Evolutionary conservation across 2,888 invertebrate genomes (phyloP).

Genomic region (Rotaria macrura): DNA sequence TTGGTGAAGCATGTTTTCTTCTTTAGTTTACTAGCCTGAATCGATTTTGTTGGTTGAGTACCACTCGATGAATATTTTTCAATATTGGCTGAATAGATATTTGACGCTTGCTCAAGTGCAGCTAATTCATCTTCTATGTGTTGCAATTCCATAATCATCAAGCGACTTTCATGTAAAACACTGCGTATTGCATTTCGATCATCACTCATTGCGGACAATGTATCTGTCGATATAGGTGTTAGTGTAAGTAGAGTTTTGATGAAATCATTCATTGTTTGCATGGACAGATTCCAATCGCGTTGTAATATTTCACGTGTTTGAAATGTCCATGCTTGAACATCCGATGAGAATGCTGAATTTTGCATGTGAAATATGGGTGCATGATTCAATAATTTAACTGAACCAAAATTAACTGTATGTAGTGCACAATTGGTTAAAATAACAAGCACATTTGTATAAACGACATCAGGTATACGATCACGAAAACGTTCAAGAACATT

Average conservation of each 20-base stretch:
- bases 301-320: neutral
- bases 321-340: neutral
- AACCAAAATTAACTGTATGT: conserved; percentile 22
- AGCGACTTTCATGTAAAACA: neutral
- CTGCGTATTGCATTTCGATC: neutral
- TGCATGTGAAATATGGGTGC: conserved; percentile 12
- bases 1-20: too few species aligned
- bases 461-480: conserved; percentile 4
- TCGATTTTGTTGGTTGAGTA: neutral
- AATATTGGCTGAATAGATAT: neutral
- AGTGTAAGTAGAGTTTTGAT: neutral
- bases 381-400: neutral
- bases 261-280: conserved; percentile 12
- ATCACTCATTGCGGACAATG: neutral
- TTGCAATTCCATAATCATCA: conserved; percentile 19
- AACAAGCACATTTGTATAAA: neutral
- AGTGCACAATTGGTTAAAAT: neutral
- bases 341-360: conserved; percentile 4
- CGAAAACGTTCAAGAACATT: conserved; percentile 17
- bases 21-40: neutral
- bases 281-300: neutral
- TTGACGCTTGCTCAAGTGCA: conserved; percentile 1
- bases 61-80: neutral
- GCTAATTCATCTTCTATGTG: conserved; percentile 11
- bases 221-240: neutral